These are phyloP conservation scores for Molossus molossus DNA, from an alignment of 2,797 vertebrate genomes.

Conservation along the genomic window DNA sequence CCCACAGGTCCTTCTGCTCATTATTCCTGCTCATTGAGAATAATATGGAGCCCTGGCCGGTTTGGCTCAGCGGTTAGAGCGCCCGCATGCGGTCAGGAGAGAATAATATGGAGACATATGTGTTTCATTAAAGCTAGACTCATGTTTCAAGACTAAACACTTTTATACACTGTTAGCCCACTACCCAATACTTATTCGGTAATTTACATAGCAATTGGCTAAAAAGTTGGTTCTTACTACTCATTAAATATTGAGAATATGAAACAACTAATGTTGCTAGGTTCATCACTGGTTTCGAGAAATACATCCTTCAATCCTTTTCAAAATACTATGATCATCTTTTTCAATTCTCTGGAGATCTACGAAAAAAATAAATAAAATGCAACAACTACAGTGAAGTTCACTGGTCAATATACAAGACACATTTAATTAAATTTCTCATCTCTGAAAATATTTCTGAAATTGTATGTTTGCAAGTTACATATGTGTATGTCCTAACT, in stretches of 20 bases:
- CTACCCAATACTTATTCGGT: neutral
- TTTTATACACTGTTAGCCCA: neutral
- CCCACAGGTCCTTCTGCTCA: neutral
- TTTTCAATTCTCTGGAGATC: neutral
- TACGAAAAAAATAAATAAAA: conserved; percentile 61
- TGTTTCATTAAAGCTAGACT: neutral
- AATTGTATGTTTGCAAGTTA: conserved; percentile 32
- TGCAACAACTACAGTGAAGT: neutral
- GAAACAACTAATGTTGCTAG: neutral
- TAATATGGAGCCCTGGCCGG: neutral
- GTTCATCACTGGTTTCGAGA: neutral
- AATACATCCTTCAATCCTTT: neutral
- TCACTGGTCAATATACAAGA: neutral
- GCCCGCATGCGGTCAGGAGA: neutral
- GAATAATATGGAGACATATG: neutral
- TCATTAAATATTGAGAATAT: conserved; percentile 39
- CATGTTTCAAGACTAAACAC: neutral
- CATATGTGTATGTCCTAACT: neutral
- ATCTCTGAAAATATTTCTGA: conserved; percentile 49
- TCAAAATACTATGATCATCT: neutral
- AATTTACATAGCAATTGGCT: neutral
- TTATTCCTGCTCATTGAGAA: neutral
- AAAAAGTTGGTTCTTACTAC: neutral
- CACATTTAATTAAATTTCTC: conserved; percentile 17
- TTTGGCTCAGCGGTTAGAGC: too few species aligned